A percentile compares a stretch with the other conserved stretches of the same genome.
phyloP scores from a whole-genome alignment of 2,888 invertebrate species.

The Caenorhabditis japonica region DNA sequence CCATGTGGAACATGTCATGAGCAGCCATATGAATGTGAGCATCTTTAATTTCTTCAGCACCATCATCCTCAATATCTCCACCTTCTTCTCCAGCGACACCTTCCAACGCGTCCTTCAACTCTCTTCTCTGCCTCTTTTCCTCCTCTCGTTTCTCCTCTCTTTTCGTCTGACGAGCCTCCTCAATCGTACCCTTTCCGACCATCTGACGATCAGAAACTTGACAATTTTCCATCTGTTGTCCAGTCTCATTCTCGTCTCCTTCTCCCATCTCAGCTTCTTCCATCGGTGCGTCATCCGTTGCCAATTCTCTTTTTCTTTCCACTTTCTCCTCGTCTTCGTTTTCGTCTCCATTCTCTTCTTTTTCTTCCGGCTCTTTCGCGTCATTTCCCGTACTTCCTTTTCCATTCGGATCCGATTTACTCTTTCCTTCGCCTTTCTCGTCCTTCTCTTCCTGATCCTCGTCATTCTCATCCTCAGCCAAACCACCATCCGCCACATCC shows the following conservation, averaged over 20 bases:
- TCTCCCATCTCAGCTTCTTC: conserved; percentile 61
- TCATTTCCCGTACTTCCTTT: conserved; percentile 55
- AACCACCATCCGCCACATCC: conserved; percentile 54
- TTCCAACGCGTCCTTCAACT: conserved; percentile 45
- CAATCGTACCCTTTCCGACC: conserved; percentile 67
- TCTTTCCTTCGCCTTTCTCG: conserved; percentile 59
- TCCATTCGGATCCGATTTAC: conserved; percentile 74
- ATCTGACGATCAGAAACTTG: conserved; percentile 55
- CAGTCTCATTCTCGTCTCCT: conserved; percentile 62
- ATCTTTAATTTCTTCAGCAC: conserved; percentile 41
- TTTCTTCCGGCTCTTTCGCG: conserved; percentile 41
- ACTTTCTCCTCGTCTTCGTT: conserved; percentile 36
- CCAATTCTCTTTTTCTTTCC: conserved; percentile 49
- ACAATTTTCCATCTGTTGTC: conserved; percentile 60
- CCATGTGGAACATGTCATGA: conserved; percentile 53
- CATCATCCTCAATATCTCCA: conserved; percentile 44
- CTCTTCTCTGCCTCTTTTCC: conserved; percentile 45
- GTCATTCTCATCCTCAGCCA: conserved; percentile 54
- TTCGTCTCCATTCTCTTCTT: conserved; percentile 34
- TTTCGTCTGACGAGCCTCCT: conserved; percentile 67
- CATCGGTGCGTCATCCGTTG: conserved; percentile 44
- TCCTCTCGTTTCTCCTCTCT: conserved; percentile 47
- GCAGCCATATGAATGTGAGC: conserved; percentile 59
- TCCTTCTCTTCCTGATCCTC: conserved; percentile 56
- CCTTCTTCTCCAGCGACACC: conserved; percentile 44